These are phyloP conservation scores for Agrilus planipennis DNA, from an alignment of 1,140 invertebrate species.

Conservation along the genomic window DNA sequence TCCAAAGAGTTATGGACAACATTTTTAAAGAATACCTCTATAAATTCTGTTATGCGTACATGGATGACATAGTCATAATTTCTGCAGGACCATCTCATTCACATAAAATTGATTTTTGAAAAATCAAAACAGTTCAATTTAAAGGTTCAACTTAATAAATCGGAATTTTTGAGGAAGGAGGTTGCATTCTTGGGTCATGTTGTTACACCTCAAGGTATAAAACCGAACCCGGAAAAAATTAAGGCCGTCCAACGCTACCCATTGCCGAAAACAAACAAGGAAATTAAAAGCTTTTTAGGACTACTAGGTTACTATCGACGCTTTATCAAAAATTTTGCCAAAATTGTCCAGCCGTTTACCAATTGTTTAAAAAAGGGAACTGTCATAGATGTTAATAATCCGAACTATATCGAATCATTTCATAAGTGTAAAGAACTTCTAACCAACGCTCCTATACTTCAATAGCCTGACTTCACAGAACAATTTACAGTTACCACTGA, in stretches of 20 bases:
- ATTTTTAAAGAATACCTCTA: too few species aligned
- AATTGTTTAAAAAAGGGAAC: constrained; percentile 8
- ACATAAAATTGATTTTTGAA: too few species aligned
- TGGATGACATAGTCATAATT: too few species aligned
- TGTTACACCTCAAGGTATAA: constrained; percentile 29
- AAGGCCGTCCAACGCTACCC: constrained; percentile 29
- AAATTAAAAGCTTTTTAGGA: constrained; percentile 24
- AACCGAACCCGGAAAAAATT: constrained; percentile 34
- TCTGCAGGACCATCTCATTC: too few species aligned
- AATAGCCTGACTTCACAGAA: constrained; percentile 26
- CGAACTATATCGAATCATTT: too few species aligned
- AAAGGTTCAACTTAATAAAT: constrained; percentile 27
- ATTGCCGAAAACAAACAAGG: constrained; percentile 27
- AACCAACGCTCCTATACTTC: too few species aligned
- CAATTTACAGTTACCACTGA: constrained; percentile 27
- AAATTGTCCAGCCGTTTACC: constrained; percentile 9
- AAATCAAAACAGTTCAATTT: too few species aligned
- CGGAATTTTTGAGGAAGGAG: constrained; percentile 22
- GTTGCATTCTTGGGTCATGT: constrained; percentile 34
- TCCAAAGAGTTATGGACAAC: too few species aligned
- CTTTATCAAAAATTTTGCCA: constrained; percentile 11
- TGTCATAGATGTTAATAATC: too few species aligned
- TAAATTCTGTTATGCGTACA: too few species aligned
- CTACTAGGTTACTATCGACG: constrained; percentile 10
- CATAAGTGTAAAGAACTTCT: too few species aligned